Conservation (phyloP, 1,140 invertebrate species). For the Drosophila arawakana region DNA sequence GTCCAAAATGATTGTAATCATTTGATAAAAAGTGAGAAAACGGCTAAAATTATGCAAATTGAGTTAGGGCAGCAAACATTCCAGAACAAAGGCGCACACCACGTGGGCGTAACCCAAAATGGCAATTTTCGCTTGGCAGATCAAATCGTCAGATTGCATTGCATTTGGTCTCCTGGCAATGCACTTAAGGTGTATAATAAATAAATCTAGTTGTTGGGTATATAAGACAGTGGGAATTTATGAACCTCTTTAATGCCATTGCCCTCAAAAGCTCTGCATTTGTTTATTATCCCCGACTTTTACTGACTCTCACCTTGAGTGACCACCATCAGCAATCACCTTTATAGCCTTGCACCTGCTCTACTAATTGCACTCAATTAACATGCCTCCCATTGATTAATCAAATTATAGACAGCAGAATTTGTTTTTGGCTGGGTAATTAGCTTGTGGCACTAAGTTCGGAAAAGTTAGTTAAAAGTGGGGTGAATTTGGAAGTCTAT, state of each 20-base stretch:
- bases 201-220: neutral
- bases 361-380: slow-evolving; percentile 26
- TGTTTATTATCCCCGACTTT: slow-evolving; percentile 10
- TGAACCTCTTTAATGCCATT: too few species aligned
- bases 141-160: slow-evolving; percentile 32
- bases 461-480: too few species aligned
- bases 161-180: slow-evolving; percentile 12
- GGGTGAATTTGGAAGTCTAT: too few species aligned
- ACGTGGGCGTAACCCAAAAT: slow-evolving; percentile 21
- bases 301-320: slow-evolving; percentile 13
- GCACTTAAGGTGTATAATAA: neutral
- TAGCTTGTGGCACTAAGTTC: too few species aligned
- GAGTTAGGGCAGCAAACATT: slow-evolving; percentile 7
- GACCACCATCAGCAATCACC: neutral
- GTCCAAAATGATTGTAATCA: slow-evolving; percentile 18
- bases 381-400: slow-evolving; percentile 16
- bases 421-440: too few species aligned
- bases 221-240: too few species aligned
- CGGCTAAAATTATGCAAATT: slow-evolving; percentile 47
- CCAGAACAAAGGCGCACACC: slow-evolving; percentile 14
- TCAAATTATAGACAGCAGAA: too few species aligned
- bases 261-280: neutral
- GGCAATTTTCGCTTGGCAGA: slow-evolving; percentile 36
- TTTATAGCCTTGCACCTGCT: slow-evolving; percentile 34
- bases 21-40: slow-evolving; percentile 36